A percentile compares a stretch with the other conserved stretches of the same genome.
These are phyloP conservation scores for Sicus ferrugineus DNA, from an alignment of 2,888 invertebrate species.

Conservation along the genomic window DNA sequence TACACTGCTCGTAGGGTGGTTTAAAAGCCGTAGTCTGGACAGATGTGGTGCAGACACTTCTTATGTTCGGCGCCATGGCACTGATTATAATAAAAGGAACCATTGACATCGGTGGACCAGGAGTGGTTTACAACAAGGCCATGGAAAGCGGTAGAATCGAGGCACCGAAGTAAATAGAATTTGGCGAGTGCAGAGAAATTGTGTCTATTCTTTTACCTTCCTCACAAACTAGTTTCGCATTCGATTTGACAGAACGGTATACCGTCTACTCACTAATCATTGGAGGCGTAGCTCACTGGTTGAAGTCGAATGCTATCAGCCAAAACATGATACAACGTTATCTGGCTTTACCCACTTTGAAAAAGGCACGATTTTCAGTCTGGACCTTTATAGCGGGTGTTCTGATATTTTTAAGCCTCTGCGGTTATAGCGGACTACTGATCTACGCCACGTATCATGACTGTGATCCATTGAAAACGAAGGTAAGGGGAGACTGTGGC, in stretches of 20 bases:
- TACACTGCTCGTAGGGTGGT: conserved; percentile 67
- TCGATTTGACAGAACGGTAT: conserved; percentile 77
- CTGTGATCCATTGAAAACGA: conserved; percentile 85
- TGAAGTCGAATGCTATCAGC: conserved; percentile 76
- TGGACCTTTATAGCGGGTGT: conserved; percentile 81
- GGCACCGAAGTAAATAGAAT: conserved; percentile 68
- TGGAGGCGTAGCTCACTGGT: conserved; percentile 77
- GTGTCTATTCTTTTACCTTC: not conserved
- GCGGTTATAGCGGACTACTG: conserved; percentile 85
- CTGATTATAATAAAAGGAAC: conserved; percentile 73
- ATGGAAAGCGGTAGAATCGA: conserved; percentile 71
- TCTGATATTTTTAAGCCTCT: conserved; percentile 75
- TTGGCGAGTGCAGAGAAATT: not conserved
- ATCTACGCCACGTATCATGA: conserved; percentile 85
- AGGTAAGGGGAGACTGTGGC: conserved; percentile 61
- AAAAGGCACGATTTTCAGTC: conserved; percentile 66
- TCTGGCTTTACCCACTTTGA: conserved; percentile 73
- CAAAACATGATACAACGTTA: conserved; percentile 84
- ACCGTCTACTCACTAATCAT: conserved; percentile 75
- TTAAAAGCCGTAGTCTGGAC: conserved; percentile 77
- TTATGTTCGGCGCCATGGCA: conserved; percentile 75
- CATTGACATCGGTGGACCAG: conserved; percentile 71
- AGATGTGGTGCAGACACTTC: conserved; percentile 73
- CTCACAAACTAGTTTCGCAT: conserved; percentile 67
- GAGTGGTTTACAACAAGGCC: conserved; percentile 69